Evolutionary conservation across 2,113 vertebrate species (phyloP).

Genomic region (Agelaius tricolor): DNA sequence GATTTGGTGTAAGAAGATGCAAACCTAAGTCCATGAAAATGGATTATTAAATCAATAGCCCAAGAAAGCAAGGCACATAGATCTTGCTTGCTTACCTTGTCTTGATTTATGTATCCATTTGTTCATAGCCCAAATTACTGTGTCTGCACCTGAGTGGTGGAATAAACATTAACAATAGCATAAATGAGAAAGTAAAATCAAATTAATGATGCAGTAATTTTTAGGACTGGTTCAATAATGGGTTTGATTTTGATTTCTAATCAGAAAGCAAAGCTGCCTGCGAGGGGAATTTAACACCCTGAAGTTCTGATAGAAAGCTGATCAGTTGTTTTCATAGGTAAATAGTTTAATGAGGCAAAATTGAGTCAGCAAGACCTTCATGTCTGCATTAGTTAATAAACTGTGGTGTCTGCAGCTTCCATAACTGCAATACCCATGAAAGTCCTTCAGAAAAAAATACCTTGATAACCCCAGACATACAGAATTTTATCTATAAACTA

Average conservation of each 20-base stretch:
- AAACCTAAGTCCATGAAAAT: not conserved
- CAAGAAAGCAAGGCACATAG: not conserved
- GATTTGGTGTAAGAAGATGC: not conserved
- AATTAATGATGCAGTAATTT: not conserved
- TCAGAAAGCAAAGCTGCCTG: not conserved
- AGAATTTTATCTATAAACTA: not conserved
- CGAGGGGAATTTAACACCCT: not conserved
- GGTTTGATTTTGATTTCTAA: not conserved
- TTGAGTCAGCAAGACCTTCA: not conserved
- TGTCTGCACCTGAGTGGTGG: not conserved
- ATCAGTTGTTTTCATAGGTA: not conserved
- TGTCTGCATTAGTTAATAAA: not conserved
- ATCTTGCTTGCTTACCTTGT: not conserved
- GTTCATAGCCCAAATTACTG: not conserved
- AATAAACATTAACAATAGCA: not conserved
- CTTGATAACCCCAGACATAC: not conserved
- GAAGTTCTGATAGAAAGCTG: not conserved
- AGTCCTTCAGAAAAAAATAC: not conserved
- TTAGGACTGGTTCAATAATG: not conserved
- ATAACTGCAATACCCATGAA: not conserved
- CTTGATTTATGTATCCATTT: not conserved
- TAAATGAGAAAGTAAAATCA: not conserved
- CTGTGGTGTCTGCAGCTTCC: not conserved
- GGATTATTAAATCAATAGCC: not conserved
- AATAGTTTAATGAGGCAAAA: not conserved